These are phyloP conservation scores for Cercopithecus mona DNA, from an alignment of 2,113 vertebrate species.

Conservation along the genomic window DNA sequence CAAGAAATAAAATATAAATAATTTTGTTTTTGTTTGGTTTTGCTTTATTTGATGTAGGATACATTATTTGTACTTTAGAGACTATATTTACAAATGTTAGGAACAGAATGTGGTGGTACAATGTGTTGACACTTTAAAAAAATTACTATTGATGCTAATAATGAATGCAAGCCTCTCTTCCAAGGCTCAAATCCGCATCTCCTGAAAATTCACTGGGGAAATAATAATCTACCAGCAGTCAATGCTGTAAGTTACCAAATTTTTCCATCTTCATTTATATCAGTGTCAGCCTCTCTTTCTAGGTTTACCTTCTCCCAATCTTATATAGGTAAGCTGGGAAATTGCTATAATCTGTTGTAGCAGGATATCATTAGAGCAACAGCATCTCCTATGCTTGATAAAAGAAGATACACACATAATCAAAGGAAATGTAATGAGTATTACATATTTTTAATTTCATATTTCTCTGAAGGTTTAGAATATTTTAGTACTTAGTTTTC, in stretches of 20 bases:
- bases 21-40: conserved; percentile 70
- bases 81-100: conserved; percentile 71
- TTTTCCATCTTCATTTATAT: neutral
- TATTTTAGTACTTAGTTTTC: neutral
- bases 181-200: neutral
- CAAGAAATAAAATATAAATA: conserved; percentile 60
- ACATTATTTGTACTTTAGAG: conserved; percentile 67
- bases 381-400: neutral
- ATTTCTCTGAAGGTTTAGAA: conserved; percentile 17
- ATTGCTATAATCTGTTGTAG: neutral
- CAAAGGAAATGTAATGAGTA: neutral
- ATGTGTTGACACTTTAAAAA: conserved; percentile 56
- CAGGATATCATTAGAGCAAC: neutral
- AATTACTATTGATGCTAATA: conserved; percentile 72
- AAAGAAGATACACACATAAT: neutral
- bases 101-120: conserved; percentile 75
- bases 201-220: neutral
- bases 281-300: neutral
- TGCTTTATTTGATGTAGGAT: conserved; percentile 29
- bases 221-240: neutral
- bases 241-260: neutral
- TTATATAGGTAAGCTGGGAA: neutral
- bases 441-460: neutral
- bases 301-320: neutral
- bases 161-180: conserved; percentile 54